These are phyloP conservation scores for Halictus ligatus DNA, from an alignment of 2,888 invertebrate species.

Conservation along the genomic window DNA sequence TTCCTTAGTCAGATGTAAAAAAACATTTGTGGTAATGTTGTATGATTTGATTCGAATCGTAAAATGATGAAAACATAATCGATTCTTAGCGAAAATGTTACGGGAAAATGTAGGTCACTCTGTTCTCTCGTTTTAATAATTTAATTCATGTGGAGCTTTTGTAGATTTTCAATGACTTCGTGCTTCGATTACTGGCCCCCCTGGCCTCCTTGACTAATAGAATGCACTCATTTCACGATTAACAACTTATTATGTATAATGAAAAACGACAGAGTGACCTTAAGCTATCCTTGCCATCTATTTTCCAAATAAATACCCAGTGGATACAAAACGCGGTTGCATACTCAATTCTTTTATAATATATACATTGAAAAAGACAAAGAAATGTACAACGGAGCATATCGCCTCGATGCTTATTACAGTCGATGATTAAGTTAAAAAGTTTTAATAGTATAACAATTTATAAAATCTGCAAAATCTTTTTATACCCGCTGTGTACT, in stretches of 20 bases:
- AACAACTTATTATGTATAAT: not conserved
- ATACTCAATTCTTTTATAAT: conserved; percentile 10
- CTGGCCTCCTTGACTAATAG: no score
- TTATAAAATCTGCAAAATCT: conserved; percentile 7
- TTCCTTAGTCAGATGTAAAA: not conserved
- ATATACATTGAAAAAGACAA: conserved; percentile 12
- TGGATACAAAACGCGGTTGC: conserved; percentile 8
- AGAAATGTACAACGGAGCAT: conserved; percentile 15
- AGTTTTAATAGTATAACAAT: conserved; percentile 23
- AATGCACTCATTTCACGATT: not conserved
- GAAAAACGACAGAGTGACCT: conserved; percentile 12
- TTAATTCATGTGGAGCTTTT: not conserved
- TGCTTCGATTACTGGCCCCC: not conserved
- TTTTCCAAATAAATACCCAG: conserved; percentile 7
- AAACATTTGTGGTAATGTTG: not conserved
- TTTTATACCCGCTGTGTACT: conserved; percentile 11
- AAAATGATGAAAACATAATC: not conserved
- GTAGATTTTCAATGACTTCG: not conserved
- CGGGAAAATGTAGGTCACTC: not conserved
- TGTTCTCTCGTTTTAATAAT: not conserved
- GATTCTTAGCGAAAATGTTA: not conserved
- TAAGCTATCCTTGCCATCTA: not conserved
- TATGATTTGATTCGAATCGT: not conserved
- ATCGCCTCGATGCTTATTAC: conserved; percentile 12
- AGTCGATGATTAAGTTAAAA: conserved; percentile 14